Base-by-base conservation (phyloP, 2,888 invertebrate species). In the Pheosia tremula region DNA sequence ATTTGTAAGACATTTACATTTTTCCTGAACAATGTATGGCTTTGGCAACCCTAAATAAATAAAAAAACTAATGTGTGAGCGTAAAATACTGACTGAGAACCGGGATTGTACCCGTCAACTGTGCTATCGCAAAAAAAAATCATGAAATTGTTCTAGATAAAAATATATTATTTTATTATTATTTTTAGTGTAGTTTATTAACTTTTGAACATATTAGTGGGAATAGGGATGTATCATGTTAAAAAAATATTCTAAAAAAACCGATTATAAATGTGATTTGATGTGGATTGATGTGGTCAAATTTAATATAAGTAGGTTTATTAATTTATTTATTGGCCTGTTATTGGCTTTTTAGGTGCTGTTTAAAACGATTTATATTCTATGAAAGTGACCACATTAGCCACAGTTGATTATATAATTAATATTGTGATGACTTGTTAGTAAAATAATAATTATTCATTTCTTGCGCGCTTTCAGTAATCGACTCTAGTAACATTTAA, bases 121-220 rank as follows among this genome's bases (percentile, higher is more conserved):
- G 0, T 24, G 24, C 24, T 24, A 24, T 24, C 24, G 24, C 24
- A 24, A 24, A 24, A 24, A 24, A 24, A 24, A 24, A 24, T 24
- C 24, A 2, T 24, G 24, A 24, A 24, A 24, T 43, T 9, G 43
- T 39, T 39, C 3, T 39, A 39, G 39, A 39, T 39, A 39, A 39
- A 39, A 7, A 0, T 10, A 0, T 10, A 41, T 45, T 45, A 45
- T 45, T 45, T 39, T 45, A 45, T 45, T 45, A 8, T 9, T 8
- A 45, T 50, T 13, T 24, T 24, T 24, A 24, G 24, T 24, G 24
- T 24, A 24, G 37, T 49, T 8, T 47, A 57, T 52, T 4, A 13
- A 4, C n/a, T 60, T 61, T 62, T 66, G 75, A 68, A 61, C 68
- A 66, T 74, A 58, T 72, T 65, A 64, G 58, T 13, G 37, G 68